phyloP scores from a whole-genome alignment of 2,797 vertebrate genomes.

The Cossypha polioptera region DNA sequence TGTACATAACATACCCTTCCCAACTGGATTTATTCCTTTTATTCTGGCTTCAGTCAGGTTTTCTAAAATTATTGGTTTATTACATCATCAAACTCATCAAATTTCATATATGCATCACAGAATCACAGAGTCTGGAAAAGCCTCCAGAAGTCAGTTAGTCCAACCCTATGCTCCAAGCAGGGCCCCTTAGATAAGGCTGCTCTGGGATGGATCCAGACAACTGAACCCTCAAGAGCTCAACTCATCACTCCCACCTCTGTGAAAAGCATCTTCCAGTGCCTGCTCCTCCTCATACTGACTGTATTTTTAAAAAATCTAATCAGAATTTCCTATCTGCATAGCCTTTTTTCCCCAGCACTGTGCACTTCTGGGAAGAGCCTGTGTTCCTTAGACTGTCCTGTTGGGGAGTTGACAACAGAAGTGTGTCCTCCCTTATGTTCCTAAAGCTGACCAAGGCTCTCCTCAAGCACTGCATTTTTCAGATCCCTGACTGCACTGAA shows the following conservation, averaged over 20 bases:
- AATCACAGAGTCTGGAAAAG: background rate
- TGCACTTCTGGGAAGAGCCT: background rate
- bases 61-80: background rate
- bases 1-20: background rate
- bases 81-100: background rate
- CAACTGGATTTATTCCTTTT: background rate
- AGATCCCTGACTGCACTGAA: background rate
- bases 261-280: background rate
- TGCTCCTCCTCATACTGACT: background rate
- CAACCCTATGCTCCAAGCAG: background rate
- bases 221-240: fast-evolving
- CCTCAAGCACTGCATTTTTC: background rate
- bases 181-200: background rate
- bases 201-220: background rate
- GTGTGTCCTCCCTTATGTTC: background rate
- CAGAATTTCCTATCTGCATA: background rate
- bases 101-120: background rate
- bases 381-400: background rate
- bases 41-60: background rate
- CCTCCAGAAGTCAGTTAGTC: background rate
- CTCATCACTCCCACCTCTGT: background rate
- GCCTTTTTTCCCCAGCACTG: background rate
- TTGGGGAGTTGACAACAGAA: background rate
- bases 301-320: background rate
- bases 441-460: background rate